These are phyloP conservation scores for Pseudochirops cupreus DNA, from an alignment of 2,797 vertebrate species.

Conservation along the genomic window DNA sequence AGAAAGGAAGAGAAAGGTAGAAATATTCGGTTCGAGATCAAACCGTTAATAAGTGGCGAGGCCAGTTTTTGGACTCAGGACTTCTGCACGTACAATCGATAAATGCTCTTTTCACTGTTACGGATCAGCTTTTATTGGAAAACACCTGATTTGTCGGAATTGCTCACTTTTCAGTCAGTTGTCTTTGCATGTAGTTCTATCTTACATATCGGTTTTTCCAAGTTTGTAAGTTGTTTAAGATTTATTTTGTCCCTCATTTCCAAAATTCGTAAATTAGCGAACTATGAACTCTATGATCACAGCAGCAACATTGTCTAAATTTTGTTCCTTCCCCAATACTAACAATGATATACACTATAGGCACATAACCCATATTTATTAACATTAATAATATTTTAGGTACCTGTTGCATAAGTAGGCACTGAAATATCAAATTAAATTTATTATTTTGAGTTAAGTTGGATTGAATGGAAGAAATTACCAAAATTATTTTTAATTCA, in stretches of 20 bases:
- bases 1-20: not conserved
- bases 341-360: not conserved
- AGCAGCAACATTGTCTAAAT: not conserved
- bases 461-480: constrained; percentile 9
- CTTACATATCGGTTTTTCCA: not conserved
- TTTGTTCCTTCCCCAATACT: not conserved
- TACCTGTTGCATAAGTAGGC: not conserved
- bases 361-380: not conserved
- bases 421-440: not conserved
- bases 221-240: not conserved
- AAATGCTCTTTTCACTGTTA: not conserved
- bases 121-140: not conserved
- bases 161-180: constrained; percentile 23
- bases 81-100: not conserved
- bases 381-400: not conserved
- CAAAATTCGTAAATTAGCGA: not conserved
- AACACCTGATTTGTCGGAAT: constrained; percentile 17
- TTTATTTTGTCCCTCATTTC: not conserved
- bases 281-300: not conserved
- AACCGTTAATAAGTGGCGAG: not conserved
- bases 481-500: constrained; percentile 38
- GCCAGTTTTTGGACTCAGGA: not conserved
- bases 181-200: not conserved
- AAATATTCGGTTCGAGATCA: not conserved
- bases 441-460: not conserved